Evolutionary conservation across 2,113 vertebrate species (phyloP), one percentile per base, ranked within the genome.

Genomic region (Rhineura floridana): DNA sequence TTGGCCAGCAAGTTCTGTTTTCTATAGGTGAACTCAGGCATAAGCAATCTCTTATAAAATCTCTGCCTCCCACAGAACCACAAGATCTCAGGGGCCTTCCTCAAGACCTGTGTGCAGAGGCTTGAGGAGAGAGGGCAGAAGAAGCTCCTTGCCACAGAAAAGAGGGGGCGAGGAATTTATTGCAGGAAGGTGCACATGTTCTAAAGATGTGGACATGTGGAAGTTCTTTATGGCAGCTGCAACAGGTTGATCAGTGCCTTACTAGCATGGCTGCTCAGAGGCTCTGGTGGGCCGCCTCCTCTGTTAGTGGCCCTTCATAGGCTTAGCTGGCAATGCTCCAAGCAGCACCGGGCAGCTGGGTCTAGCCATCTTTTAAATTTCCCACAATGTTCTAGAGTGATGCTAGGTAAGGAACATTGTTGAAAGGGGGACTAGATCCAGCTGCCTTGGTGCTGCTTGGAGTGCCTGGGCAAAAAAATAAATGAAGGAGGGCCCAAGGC

Each of bases 1-100:
- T 94, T 96, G 93, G 96, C 96, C 95, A 94, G 95, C 95, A 96
- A 96, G 96, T 95, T 95, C 81, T 70, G 90, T 95, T 97, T 96
- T 97, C 96, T 96, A 97, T 96, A 96, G 96, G 94, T 95, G 95
- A 97, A 97, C 91, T 97, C 96, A 97, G 94, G 96, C 96, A 95
- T 97, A 96, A 97, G 96, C 95, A 97, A 97, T 96, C 95, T 95
- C 96, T 97, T 96, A 92, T 79, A 96, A 92, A 19, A 94, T 33
- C 91, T 86, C 88, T 91, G 91, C n/a, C 90, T 48, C 30, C 44
- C 62, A 48, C 11, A 92, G 94, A 96, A 96, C 90, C 93, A 90
- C 90, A 91, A 80, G 90, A 91, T 96, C 94, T 96, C 92, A 93
- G 95, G 94, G 93, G 90, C 81, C 93, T 96, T 90, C 95, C 93